A percentile compares a stretch with the other conserved stretches of the same genome.
Conservation (phyloP, 2,797 vertebrate genomes). For the Chelmon rostratus region DNA sequence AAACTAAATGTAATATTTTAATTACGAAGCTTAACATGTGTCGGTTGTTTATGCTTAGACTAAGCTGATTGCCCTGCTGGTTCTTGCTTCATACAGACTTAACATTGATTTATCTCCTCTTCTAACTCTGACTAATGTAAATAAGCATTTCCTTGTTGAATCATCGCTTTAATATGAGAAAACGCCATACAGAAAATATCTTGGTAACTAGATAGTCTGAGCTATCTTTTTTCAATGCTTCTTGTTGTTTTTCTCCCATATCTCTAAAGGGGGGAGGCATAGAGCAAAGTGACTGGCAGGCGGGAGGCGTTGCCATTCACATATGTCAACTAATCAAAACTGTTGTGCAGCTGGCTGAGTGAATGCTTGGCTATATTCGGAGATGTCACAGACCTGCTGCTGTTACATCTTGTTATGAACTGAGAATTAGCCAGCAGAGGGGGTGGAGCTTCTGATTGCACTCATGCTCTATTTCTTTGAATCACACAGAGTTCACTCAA, state of each 20-base stretch:
- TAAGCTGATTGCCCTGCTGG: neutral
- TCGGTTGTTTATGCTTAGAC: neutral
- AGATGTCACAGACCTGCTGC: slow-evolving; percentile 5
- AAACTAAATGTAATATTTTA: neutral
- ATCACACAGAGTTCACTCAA: too few species aligned
- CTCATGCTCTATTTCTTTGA: too few species aligned
- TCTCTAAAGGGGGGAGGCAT: too few species aligned
- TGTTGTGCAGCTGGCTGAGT: slow-evolving; percentile 1
- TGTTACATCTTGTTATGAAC: slow-evolving; percentile 31
- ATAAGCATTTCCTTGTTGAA: neutral
- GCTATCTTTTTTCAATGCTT: neutral
- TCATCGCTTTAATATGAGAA: neutral
- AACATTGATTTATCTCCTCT: neutral
- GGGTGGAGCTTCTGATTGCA: neutral
- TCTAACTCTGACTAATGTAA: slow-evolving; percentile 11
- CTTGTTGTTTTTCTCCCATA: too few species aligned
- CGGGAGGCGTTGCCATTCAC: neutral
- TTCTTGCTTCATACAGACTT: neutral
- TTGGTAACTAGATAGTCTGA: neutral
- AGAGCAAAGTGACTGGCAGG: slow-evolving; percentile 1
- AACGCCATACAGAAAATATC: neutral
- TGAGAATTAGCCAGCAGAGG: slow-evolving; percentile 5
- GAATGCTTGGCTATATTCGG: slow-evolving; percentile 7
- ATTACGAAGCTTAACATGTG: neutral
- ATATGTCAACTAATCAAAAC: slow-evolving; percentile 11